Evolutionary conservation across 64 coral and sea anemone genomes (phyloP), one percentile per base, ranked within the genome.

Genomic region (Hydrozoanthus tunicans): DNA sequence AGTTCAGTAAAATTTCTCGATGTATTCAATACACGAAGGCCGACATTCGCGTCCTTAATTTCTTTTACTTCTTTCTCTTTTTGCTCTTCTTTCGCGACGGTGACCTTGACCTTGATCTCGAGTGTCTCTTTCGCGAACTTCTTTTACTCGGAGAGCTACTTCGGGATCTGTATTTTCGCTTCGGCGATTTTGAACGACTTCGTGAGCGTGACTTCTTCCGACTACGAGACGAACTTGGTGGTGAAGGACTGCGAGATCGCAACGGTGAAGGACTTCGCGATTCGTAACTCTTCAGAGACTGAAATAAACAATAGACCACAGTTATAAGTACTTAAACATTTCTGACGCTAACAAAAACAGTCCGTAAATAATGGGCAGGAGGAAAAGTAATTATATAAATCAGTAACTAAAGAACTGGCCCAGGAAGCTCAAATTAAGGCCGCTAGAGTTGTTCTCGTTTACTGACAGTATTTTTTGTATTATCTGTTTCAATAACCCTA

Each of bases 21-120:
- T 6, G 5, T 59, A 6, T 74, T 73, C 20, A 10, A 74, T 12
- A 53, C 25, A 24, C 0, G n/a, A 71, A 25, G 78, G 60, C 15
- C 32, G 14, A 51, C 3, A 54, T 60, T n/a, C 61, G 53, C 6
- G 6, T 77, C 55, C 15, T 32, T 67, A 5, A 56, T 52, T 2
- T 3, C 3, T 51, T 82, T 75, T 76, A 97, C 85, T 97, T 97
- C 90, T 97, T 97, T 93, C 91, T 90, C 71, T 94, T 97, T 75
- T 94, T 96, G 51, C 83, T 91, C 62, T 94, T 97, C 61, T 92
- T 97, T 43, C 89, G 91, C 7, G 92, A 90, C 5, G 95, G 95
- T 14, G 95, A 97, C 24, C 90, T 86, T 14, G 95, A 97, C 57
- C 95, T 81, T 15, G 95, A 97, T 62, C 95, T 90, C 0, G 95